Base-by-base conservation (phyloP, 2,888 invertebrate genomes). In the Salticus scenicus region DNA sequence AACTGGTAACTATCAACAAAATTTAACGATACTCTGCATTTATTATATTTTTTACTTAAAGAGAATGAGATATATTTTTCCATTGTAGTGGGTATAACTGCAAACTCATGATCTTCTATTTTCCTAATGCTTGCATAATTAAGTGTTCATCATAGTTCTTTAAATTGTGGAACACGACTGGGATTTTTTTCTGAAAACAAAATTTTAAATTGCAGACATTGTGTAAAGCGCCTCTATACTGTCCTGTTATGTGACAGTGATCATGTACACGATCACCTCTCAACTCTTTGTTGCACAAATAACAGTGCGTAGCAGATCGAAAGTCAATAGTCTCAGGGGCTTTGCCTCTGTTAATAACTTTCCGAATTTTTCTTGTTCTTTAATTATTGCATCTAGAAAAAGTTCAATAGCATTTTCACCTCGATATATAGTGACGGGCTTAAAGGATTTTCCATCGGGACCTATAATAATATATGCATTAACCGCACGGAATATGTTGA, bases 161-260 rank as follows among this genome's bases (percentile, higher is more conserved):
- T 14, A 67, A 37, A n/a, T 67, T 67, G 14, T 67, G 67, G 10
- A 67, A 33, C 1, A 67, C 37, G 2, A 67, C 67, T 2, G 67
- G 67, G 1, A 67, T 20, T 14, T 30, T 31, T n/a, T 37, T 37
- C 30, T n/a, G 51, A 0, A 57, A 12, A 2, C 42, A 41, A 31
- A 24, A 73, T n/a, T 47, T 27, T 14, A 78, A 28, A 57, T 78
- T 78, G 70, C 78, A 70, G 8, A 1, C 0, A n/a, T n/a, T 37
- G 31, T 78, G 78, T 0, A 66, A n/a, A 2, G 70, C 70, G 4
- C 78, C 69, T n/a, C 78, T 20, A 20, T 63, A 63, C 33, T 67
- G 20, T 7, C 78, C 78, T 2, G 69, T 20, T 14, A 78, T 10
- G 28, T 70, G 57, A n/a, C n/a, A 28, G 28, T 76, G 76, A 27